Base-by-base conservation (phyloP, 2,888 invertebrate species). In the Onchidella celtica region DNA sequence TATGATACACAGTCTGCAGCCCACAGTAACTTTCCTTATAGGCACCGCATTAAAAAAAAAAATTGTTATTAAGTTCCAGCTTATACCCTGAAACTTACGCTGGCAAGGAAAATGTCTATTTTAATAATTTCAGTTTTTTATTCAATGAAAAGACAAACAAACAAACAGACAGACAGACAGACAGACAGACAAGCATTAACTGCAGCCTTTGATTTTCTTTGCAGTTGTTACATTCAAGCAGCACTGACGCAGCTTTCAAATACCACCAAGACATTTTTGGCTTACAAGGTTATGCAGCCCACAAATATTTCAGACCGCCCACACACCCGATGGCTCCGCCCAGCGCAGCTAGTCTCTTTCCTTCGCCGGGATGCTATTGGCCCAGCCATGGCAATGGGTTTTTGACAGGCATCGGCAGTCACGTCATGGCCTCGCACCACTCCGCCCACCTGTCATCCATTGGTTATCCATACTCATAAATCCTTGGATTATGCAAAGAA, bases 241-340 rank as follows among this genome's bases (percentile, higher is more conserved):
- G 69, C 59, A n/a, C 75, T 0, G 81, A 81, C 17, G 69, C 81
- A 2, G 61, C 81, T 24, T 81, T 81, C 75, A 81, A 81, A 34
- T 75, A 69, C 63, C 75, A 81, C 61, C 76, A 75, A 34, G 81
- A 81, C 47, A 61, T 80, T n/a, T 74, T 74, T n/a, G 72, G 72
- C 21, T 69, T 81, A 11, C 75, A 40, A 11, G 68, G 75, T 27
- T 81, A 76, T 29, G 57, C 68, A 59, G 66, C 79, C 14, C 75
- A 63, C 69, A 81, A 81, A 38, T 81, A 76, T 76, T 76, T 81
- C 66, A 32, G 80, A 36, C 74, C 66, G 32, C 59, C 80, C 24
- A 38, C 68, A 1, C 75, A 68, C 63, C 40, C 81, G n/a, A 76
- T 81, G 75, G 63, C 61, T 17, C 34, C 81, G 1, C 61, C 81